phyloP scores from a whole-genome alignment of 2,113 vertebrate genomes.

The Cercopithecus mona region DNA sequence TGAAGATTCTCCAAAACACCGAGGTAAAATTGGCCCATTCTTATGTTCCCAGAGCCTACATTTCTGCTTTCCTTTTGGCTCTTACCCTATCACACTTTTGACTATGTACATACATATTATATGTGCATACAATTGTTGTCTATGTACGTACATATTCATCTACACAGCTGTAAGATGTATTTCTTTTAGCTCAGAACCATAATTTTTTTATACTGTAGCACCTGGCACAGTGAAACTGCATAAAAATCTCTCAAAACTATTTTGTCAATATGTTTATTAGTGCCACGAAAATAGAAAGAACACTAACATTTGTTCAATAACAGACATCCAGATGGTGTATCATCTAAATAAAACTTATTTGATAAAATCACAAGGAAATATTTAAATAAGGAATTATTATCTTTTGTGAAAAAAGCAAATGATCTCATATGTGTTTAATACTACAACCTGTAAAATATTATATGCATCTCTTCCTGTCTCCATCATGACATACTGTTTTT shows the following conservation, averaged over 20 bases:
- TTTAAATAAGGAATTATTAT: constrained; percentile 22
- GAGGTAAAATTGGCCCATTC: background rate
- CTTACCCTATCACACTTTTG: background rate
- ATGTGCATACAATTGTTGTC: background rate
- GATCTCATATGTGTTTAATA: background rate
- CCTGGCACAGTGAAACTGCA: background rate
- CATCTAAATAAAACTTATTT: constrained; percentile 45
- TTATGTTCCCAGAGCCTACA: background rate
- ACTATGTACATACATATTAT: background rate
- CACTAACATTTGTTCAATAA: constrained; percentile 38
- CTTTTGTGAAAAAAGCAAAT: constrained; percentile 28
- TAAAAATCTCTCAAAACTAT: constrained; percentile 31
- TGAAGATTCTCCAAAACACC: background rate
- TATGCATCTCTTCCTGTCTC: background rate
- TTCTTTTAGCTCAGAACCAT: constrained; percentile 31
- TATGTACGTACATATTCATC: background rate
- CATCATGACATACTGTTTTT: background rate
- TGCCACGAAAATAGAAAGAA: constrained; percentile 48
- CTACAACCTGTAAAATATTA: background rate
- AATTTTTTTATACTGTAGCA: background rate
- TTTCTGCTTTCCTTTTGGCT: constrained; percentile 11
- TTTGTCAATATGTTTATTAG: constrained; percentile 28
- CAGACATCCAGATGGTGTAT: background rate
- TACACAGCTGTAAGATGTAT: background rate
- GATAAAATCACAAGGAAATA: constrained; percentile 35